Base-by-base conservation (phyloP, 1,140 invertebrate species). In the Pissodes strobi region DNA sequence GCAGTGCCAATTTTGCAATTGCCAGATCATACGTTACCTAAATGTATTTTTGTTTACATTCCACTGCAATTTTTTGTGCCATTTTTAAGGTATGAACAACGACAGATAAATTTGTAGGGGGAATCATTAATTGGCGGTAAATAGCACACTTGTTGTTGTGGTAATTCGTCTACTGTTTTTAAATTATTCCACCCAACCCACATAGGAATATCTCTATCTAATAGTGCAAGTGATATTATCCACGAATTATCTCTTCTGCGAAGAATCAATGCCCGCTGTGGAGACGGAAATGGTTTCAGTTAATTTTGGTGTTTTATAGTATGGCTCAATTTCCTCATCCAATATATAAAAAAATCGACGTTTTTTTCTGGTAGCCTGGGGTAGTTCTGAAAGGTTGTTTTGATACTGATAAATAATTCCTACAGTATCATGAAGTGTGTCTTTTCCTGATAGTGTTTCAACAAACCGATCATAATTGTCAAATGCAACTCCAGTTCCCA, bases 341-440 rank as follows among this genome's bases (percentile, higher is more conserved):
- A 5, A 21, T 43, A 4, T 37, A 4, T 8, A 12, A 17, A 57
- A 46, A 46, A 17, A 5, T 57, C 53, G 13, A 13, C 53, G 19
- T 37, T 18, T 49, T 43, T 43, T 43, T 17, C 15, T 19, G 15
- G n/a, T n/a, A n/a, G n/a, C 46, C 17, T 49, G 21, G 3, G 19
- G 46, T 49, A 10, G 46, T 25, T 22, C 4, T 49, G 5, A 22
- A 8, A n/a, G 4, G 8, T 8, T 49, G 8, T 6, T 23, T 25
- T n/a, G n/a, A n/a, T 9, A 25, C 15, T 10, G 17, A 6, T 49
- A 17, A 23, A 17, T 10, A 75, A 39, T 81, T 79, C 9, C 78
- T 79, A 81, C 79, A 12, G 78, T 81, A 59, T 81, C 80, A 67
- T 81, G 76, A 4, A 81, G 51, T 49, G 78, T 81, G 21, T 75